phyloP scores from a whole-genome alignment of 2,888 invertebrate species.

The Caenorhabditis becei region DNA sequence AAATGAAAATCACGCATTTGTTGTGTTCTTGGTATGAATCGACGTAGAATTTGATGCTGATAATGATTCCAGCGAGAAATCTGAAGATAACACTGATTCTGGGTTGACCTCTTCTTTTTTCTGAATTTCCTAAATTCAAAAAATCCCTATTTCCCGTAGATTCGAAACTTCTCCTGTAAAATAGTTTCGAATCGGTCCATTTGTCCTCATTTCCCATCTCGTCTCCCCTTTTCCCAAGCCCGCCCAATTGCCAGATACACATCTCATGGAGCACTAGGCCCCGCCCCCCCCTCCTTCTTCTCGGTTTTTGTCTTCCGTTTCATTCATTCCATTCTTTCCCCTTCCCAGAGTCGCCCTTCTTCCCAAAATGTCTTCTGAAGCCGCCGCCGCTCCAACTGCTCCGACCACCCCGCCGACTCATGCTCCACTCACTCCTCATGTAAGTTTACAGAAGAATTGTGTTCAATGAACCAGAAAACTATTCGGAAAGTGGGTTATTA shows the following conservation, averaged over 20 bases:
- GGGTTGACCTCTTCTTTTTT: no score
- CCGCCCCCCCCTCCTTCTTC: constrained; percentile 23
- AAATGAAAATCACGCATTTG: neutral
- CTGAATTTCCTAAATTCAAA: no score
- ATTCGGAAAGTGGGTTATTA: neutral
- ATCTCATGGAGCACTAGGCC: constrained; percentile 31
- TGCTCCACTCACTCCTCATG: constrained; percentile 63
- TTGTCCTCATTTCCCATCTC: neutral
- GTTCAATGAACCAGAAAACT: neutral
- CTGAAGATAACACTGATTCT: neutral
- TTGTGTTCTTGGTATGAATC: neutral
- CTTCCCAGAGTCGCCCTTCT: neutral
- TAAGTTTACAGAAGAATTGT: constrained; percentile 29
- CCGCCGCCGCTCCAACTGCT: constrained; percentile 24
- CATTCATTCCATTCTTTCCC: constrained; percentile 40
- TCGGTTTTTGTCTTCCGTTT: constrained; percentile 29
- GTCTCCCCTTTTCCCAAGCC: neutral
- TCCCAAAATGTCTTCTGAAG: constrained; percentile 25
- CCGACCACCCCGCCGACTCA: constrained; percentile 55
- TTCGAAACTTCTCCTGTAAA: neutral
- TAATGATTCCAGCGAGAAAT: no score
- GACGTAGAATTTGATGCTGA: neutral
- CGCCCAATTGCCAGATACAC: constrained; percentile 1
- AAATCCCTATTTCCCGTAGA: no score
- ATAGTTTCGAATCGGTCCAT: no score